Percentiles rank a stretch among this genome's conserved stretches.
Conservation (phyloP, 2,113 vertebrate genomes). For the Myodes glareolus region DNA sequence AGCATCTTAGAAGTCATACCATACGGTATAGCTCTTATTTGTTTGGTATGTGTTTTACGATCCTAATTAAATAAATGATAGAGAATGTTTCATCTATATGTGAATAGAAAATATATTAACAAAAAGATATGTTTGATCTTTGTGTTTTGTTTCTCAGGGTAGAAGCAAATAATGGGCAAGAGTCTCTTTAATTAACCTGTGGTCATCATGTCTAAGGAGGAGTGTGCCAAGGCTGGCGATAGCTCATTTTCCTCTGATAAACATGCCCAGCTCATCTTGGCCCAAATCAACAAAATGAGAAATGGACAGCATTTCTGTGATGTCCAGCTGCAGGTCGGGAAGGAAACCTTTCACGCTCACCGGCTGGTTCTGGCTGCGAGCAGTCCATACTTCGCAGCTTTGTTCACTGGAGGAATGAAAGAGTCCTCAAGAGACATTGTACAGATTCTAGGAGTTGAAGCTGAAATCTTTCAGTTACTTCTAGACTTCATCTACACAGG, state of each 20-base stretch:
- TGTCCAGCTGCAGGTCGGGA: slow-evolving; percentile 92
- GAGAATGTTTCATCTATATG: background rate
- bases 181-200: slow-evolving; percentile 50
- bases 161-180: slow-evolving; percentile 62
- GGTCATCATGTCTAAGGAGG: slow-evolving; percentile 85
- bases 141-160: slow-evolving; percentile 74
- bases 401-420: slow-evolving; percentile 95
- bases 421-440: slow-evolving; percentile 94
- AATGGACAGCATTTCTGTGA: slow-evolving; percentile 93
- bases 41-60: slow-evolving; percentile 51
- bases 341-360: slow-evolving; percentile 92
- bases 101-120: slow-evolving; percentile 46
- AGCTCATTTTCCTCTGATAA: slow-evolving; percentile 87
- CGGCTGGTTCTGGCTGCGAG: slow-evolving; percentile 95
- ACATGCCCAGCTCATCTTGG: slow-evolving; percentile 93
- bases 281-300: slow-evolving; percentile 95
- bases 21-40: slow-evolving; percentile 18
- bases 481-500: slow-evolving; percentile 98
- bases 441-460: slow-evolving; percentile 93
- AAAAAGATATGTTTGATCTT: slow-evolving; percentile 49
- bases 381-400: slow-evolving; percentile 95
- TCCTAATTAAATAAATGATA: slow-evolving; percentile 12
- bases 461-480: slow-evolving; percentile 91
- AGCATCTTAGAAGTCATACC: background rate
- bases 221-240: slow-evolving; percentile 66